These are phyloP conservation scores for Ophion costatus DNA, from an alignment of 2,888 invertebrate genomes.

Conservation along the genomic window DNA sequence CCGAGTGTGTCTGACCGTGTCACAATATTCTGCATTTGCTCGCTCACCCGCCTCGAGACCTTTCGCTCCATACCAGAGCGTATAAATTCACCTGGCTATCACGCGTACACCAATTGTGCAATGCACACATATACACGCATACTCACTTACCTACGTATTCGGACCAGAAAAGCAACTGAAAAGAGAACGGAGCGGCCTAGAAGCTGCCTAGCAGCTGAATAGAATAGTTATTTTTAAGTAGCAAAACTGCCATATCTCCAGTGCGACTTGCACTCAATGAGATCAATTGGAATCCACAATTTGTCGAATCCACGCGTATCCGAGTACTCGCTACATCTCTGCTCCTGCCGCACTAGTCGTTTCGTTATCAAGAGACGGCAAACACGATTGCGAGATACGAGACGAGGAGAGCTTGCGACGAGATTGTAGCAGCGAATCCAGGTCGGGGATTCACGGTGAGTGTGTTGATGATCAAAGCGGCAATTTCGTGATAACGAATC, in stretches of 20 bases:
- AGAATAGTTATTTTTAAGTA: neutral
- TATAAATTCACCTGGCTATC: conserved; percentile 33
- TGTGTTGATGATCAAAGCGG: neutral
- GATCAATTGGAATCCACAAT: neutral
- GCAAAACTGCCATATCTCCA: neutral
- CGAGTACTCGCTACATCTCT: neutral
- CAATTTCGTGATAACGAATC: conserved; percentile 33
- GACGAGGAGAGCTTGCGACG: neutral
- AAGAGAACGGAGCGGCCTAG: conserved; percentile 35
- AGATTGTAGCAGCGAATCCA: conserved; percentile 35
- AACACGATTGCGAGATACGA: neutral
- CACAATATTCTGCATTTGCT: conserved; percentile 58
- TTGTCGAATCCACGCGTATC: neutral
- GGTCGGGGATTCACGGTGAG: conserved; percentile 27
- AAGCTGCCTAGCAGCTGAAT: no score
- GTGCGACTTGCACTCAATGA: neutral
- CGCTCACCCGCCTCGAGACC: conserved; percentile 50
- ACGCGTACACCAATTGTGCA: conserved; percentile 7
- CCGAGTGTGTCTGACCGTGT: conserved; percentile 56
- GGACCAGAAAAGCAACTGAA: conserved; percentile 9
- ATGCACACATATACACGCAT: neutral
- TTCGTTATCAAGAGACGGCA: conserved; percentile 49
- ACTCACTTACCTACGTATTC: neutral
- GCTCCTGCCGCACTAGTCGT: conserved; percentile 1
- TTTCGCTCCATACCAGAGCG: conserved; percentile 52